These are phyloP conservation scores for Anthopleura xanthogrammica DNA, from an alignment of 92 coral and sea anemone species.

Conservation along the genomic window DNA sequence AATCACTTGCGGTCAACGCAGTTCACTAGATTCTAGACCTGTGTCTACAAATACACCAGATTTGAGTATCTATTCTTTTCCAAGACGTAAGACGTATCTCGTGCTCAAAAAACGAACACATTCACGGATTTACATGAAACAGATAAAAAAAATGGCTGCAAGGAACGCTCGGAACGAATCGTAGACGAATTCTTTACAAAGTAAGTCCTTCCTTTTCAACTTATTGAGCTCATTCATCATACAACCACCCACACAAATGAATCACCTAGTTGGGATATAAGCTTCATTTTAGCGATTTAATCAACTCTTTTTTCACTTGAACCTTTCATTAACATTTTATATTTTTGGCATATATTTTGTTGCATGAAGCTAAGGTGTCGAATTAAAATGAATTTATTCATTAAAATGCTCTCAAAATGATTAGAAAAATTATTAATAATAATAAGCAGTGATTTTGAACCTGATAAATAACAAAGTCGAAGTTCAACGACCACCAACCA, in stretches of 20 bases:
- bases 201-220: neutral
- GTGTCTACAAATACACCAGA: neutral
- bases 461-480: neutral
- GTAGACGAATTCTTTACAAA: neutral
- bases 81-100: neutral
- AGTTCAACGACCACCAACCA: neutral
- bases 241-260: neutral
- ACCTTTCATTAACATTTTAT: neutral
- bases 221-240: neutral
- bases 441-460: neutral
- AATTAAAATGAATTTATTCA: neutral
- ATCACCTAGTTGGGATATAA: neutral
- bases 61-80: neutral
- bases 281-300: neutral
- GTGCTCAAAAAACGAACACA: neutral
- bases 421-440: neutral
- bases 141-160: neutral
- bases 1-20: neutral
- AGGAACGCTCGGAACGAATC: neutral
- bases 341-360: neutral
- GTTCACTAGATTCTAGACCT: constrained; percentile 7
- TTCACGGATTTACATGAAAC: neutral
- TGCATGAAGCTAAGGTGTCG: neutral
- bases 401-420: neutral
- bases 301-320: neutral